These are phyloP conservation scores for Lamprotornis superbus DNA, from an alignment of 2,113 vertebrate genomes.

Conservation along the genomic window DNA sequence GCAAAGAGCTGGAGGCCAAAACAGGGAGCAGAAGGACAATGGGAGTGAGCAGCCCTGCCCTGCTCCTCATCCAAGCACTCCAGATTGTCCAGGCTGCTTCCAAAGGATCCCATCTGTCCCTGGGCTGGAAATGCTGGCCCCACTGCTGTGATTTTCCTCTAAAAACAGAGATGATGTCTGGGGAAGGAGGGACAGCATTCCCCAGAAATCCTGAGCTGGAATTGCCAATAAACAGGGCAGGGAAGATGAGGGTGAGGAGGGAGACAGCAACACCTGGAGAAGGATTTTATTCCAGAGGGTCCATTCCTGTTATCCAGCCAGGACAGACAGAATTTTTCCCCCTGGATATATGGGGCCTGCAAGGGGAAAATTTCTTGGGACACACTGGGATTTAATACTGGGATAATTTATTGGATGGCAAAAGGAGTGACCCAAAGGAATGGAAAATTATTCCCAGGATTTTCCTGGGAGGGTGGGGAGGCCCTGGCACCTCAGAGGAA, in stretches of 20 bases:
- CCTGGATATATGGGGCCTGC: rapidly evolving
- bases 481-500: neutral
- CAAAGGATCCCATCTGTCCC: constrained; percentile 17
- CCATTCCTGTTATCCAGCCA: neutral
- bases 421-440: neutral
- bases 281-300: neutral
- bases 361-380: neutral
- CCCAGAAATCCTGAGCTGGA: neutral
- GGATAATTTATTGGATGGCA: neutral
- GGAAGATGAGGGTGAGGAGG: neutral
- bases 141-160: neutral
- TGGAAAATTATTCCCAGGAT: neutral
- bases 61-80: neutral
- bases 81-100: neutral
- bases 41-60: neutral
- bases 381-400: neutral
- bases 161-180: neutral
- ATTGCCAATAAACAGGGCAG: neutral
- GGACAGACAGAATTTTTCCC: neutral
- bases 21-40: neutral
- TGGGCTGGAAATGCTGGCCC: neutral
- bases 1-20: neutral
- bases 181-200: neutral
- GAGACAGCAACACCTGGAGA: neutral
- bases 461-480: neutral